Base-by-base conservation (phyloP, 2,888 invertebrate genomes). In the Synergus itoensis region DNA sequence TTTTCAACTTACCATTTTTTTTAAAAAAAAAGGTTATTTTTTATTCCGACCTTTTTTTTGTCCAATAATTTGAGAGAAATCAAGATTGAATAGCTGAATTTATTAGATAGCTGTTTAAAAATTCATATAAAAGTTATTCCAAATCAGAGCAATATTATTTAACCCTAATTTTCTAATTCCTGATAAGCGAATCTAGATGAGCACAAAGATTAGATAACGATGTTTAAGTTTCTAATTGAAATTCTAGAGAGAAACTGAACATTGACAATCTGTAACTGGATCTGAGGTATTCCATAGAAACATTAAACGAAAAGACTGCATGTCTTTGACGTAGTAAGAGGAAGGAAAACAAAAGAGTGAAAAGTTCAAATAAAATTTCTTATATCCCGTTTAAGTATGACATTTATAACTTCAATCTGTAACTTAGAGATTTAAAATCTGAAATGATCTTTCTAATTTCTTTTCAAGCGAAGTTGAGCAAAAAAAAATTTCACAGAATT, bases 191-290 rank as follows among this genome's bases (percentile, higher is more conserved):
- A 45, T 67, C 43, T 14, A 28, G 67, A 14, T 3, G 43, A 28
- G 67, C 4, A 45, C 67, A 67, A 67, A 67, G 45, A 43, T 9
- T 16, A 45, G 21, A 21, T 45, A 67, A 67, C 45, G 18, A 67
- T 43, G 43, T 67, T 67, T 67, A 43, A 14, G 45, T 67, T 67
- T 45, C 45, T 67, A 67, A 67, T 45, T 45, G 45, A 4, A 45
- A 67, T 67, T 14, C 45, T n/a, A n/a, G 43, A 67, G 67, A 45
- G 67, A 67, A 67, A 45, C 43, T 43, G 18, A 67, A 67, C 21
- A 67, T 21, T 3, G 45, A 9, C 65, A 43, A 67, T 45, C 21
- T 18, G 48, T 45, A 45, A 67, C 67, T 18, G 5, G 67, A 67
- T 67, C 43, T 14, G 67, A 67, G 43, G 45, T 45, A 21, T 21